Evolutionary conservation across 2,888 invertebrate genomes (phyloP), one percentile per base, ranked within the genome.

Genomic region (Galerucella nymphaeae): DNA sequence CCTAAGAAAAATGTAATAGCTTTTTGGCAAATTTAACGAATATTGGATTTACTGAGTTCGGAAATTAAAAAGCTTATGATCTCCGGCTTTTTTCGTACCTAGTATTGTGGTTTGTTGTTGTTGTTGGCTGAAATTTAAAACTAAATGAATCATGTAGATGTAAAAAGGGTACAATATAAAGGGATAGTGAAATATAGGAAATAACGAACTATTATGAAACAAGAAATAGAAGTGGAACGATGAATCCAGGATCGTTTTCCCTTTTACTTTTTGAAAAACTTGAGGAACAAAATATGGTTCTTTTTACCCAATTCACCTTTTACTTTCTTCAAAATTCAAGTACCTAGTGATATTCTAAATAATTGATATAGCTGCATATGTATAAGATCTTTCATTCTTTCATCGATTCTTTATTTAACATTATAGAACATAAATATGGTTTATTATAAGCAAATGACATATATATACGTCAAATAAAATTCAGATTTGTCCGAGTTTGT

Each of bases 391-490:
- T 2, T 53, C 18, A 53, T 53, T 10, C 16, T 16, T 16, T 53
- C 53, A 18, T 53, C 10, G 53, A 18, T 18, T 16, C 18, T 53
- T 53, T 53, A 16, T 53, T 16, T 18, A 2, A 16, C 16, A 16
- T 53, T 53, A n/a, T n/a, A 53, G 16, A 53, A 53, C 42, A 11
- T 62, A 41, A 62, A 42, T 62, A 41, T 6, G 14, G 16, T 62
- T 62, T 42, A 62, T 41, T 41, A 20, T 63, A 42, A 57, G 63
- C 59, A 71, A 71, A 41, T 74, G 63, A 62, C 66, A 67, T 38
- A 30, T 38, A 30, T n/a, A 41, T 38, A 50, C 42, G 74, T 74
- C 74, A 70, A 74, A 74, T 74, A 74, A 74, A 65, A 74, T 68
- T 67, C 67, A 64, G 70, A 67, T 68, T 68, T 65, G 45, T 67